Evolutionary conservation across 2,113 vertebrate species (phyloP), one percentile per base, ranked within the genome.

Genomic region (Hyperopisus bebe): DNA sequence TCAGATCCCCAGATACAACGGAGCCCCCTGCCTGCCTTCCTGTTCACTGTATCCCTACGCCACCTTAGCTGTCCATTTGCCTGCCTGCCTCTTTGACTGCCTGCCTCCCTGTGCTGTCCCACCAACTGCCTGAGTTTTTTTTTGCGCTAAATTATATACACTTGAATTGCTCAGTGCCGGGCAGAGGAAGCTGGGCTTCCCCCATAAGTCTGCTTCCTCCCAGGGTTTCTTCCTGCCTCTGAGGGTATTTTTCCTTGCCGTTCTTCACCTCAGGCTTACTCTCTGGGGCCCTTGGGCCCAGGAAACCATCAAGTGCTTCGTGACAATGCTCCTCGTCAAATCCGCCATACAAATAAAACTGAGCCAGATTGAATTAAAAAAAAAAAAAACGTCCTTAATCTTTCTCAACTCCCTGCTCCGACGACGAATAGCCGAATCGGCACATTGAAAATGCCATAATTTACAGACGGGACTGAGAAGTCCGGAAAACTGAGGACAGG

Each of bases 401-500:
- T 39, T 19, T 19, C 35, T 19, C 31, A 19, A 35, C 44, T 17
- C 4, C 15, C 31, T 50, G 9, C 46, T 80, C 58, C 3, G n/a
- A 87, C 82, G 24, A 87, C 50, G 0, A 50, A 42, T 1, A 4
- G 66, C 84, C 0, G 35, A 1, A n/a, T 80, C 11, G n/a, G 17
- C 3, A n/a, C 27, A n/a, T 88, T 4, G 48, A n/a, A 85, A 85
- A 92, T 88, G 82, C 35, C 83, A 89, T 66, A 31, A 87, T 58
- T 87, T 55, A 42, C 27, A 87, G 13, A 39, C 48, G 0, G 86
- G 13, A 50, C 2, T 5, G 51, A 39, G n/a, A 55, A 17, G 17
- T 27, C 50, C 6, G 9, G 48, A 39, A 39, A 21, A 21, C n/a
- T 55, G 82, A 46, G 48, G 13, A 50, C 1, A 53, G 86, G 48